phyloP scores from a whole-genome alignment of 1,140 invertebrate genomes.

The Chelonus insularis region DNA sequence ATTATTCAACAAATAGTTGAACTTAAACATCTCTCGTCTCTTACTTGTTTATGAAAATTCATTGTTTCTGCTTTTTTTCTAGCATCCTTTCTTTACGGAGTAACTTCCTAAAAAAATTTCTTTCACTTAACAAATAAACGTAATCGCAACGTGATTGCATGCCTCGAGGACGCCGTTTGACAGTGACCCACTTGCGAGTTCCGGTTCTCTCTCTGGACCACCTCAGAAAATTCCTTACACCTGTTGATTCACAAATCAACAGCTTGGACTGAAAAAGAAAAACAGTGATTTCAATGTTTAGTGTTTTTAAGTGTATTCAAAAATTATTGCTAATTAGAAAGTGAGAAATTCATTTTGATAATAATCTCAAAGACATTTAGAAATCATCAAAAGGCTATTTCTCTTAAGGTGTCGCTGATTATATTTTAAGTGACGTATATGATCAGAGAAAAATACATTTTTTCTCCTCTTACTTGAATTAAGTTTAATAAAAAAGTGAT shows the following conservation, averaged over 20 bases:
- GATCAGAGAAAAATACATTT: too few species aligned
- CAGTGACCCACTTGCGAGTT: slow-evolving; percentile 29
- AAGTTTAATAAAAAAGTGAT: too few species aligned
- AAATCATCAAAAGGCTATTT: too few species aligned
- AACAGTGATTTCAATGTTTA: too few species aligned
- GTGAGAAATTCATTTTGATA: too few species aligned
- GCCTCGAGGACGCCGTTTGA: not conserved
- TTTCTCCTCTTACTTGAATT: too few species aligned
- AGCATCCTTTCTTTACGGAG: not conserved
- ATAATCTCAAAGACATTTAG: too few species aligned
- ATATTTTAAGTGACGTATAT: too few species aligned
- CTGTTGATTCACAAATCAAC: not conserved
- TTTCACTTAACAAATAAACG: not conserved
- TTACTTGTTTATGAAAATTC: too few species aligned
- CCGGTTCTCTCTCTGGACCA: slow-evolving; percentile 8
- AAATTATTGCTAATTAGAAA: not conserved
- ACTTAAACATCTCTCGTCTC: too few species aligned
- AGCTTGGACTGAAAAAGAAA: not conserved
- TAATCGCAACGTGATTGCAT: slow-evolving; percentile 1
- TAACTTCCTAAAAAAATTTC: too few species aligned
- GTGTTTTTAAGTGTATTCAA: not conserved
- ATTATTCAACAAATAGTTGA: not conserved
- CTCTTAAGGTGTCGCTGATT: too few species aligned
- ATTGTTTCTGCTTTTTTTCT: not conserved
- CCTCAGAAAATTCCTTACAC: not conserved